Percentiles rank a stretch among this genome's conserved stretches.
Evolutionary conservation across 2,888 invertebrate genomes (phyloP).

Genomic region (Ichneumon xanthorius): DNA sequence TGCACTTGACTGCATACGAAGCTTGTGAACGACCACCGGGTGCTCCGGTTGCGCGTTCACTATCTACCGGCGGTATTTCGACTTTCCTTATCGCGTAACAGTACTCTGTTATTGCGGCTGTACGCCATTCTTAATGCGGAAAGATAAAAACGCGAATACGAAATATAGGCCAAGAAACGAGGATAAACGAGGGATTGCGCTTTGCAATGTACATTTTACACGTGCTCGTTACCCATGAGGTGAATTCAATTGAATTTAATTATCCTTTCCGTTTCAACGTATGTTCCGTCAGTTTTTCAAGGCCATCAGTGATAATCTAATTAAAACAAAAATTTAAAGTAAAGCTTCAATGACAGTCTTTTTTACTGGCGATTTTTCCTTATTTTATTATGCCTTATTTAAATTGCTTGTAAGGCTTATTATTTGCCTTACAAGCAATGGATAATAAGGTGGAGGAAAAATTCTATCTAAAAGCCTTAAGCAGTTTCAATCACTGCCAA

Average conservation of each 20-base stretch:
- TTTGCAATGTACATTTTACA: not conserved
- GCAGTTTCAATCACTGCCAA: not conserved
- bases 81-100: constrained; percentile 13
- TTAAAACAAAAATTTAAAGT: not conserved
- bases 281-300: not conserved
- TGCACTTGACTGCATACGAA: not conserved
- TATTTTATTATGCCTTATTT: not conserved
- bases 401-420: not conserved
- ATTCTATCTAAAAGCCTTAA: not conserved
- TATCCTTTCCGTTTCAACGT: not conserved
- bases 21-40: not conserved
- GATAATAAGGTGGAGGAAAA: not conserved
- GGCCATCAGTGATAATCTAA: not conserved
- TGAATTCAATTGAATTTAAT: not conserved
- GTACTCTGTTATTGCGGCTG: not conserved
- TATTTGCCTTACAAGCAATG: not conserved
- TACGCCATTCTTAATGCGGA: not conserved
- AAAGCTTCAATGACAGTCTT: too few species aligned
- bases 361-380: not conserved
- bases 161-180: not conserved
- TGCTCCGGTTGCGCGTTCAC: not conserved
- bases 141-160: constrained; percentile 6
- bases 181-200: not conserved
- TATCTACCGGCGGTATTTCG: constrained; percentile 14
- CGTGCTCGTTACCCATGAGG: not conserved